Evolutionary conservation across 2,888 invertebrate genomes (phyloP).

Genomic region (Drosophila cognata): DNA sequence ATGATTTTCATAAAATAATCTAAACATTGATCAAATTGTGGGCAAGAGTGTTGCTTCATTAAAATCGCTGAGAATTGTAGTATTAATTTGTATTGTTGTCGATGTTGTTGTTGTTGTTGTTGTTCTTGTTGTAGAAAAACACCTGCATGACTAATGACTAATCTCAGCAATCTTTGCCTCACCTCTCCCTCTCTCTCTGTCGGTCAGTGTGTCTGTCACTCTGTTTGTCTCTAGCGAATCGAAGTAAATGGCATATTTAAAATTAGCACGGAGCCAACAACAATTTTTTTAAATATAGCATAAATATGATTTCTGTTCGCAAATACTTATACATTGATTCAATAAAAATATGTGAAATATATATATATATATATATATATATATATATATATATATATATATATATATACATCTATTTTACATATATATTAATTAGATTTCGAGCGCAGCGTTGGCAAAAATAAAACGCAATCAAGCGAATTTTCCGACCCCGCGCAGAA

Average conservation of each 20-base stretch:
- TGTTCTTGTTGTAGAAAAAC: conserved; percentile 40
- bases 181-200: neutral
- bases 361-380: conserved; percentile 20
- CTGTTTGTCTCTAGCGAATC: neutral
- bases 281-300: conserved; percentile 68
- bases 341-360: conserved; percentile 44
- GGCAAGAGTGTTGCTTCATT: conserved; percentile 7
- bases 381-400: conserved; percentile 16
- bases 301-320: conserved; percentile 38
- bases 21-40: conserved; percentile 34
- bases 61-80: neutral
- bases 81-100: neutral
- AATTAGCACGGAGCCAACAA: conserved; percentile 58
- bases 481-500: conserved; percentile 32
- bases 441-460: conserved; percentile 49
- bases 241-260: conserved; percentile 51
- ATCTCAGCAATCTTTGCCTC: neutral
- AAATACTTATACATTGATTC: conserved; percentile 28
- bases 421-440: conserved; percentile 41
- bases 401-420: conserved; percentile 9
- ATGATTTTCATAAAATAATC: conserved; percentile 37
- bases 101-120: neutral
- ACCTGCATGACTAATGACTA: conserved; percentile 65
- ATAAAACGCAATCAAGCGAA: conserved; percentile 57
- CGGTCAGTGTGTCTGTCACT: neutral